Evolutionary conservation across 64 coral and sea anemone species (phyloP).

Genomic region (Dendronephthya gigantea): DNA sequence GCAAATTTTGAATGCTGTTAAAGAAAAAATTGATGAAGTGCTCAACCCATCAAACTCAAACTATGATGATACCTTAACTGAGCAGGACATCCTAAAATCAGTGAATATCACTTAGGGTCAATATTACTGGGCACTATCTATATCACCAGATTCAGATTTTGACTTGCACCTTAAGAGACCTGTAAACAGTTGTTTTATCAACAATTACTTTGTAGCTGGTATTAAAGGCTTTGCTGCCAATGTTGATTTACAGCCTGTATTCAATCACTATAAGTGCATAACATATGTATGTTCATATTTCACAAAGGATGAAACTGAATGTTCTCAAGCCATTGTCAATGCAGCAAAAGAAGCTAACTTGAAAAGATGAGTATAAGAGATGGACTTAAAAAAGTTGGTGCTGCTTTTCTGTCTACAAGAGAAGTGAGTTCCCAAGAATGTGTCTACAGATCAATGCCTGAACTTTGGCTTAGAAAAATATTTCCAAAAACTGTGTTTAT

Average conservation of each 20-base stretch:
- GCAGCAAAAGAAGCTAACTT: conserved; percentile 5
- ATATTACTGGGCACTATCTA: no score
- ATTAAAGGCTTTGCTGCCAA: no score
- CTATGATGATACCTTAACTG: background rate
- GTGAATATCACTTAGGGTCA: background rate
- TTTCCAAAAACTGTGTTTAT: background rate
- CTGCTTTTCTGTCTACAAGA: background rate
- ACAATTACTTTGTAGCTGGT: no score
- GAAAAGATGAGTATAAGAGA: background rate
- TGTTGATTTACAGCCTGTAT: no score
- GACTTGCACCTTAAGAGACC: no score
- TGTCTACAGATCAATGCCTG: background rate
- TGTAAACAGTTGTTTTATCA: no score
- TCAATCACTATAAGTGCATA: no score
- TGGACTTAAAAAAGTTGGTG: background rate
- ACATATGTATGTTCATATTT: no score
- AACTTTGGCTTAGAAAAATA: background rate
- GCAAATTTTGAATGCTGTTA: background rate
- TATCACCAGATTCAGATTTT: no score
- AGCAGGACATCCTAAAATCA: background rate
- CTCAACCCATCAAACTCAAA: conserved; percentile 9
- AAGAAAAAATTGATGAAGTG: background rate
- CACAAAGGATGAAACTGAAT: no score
- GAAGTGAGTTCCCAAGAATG: conserved; percentile 3
- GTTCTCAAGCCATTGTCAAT: background rate